Conservation (phyloP, 2,888 invertebrate species). For the Phoronis australis region DNA sequence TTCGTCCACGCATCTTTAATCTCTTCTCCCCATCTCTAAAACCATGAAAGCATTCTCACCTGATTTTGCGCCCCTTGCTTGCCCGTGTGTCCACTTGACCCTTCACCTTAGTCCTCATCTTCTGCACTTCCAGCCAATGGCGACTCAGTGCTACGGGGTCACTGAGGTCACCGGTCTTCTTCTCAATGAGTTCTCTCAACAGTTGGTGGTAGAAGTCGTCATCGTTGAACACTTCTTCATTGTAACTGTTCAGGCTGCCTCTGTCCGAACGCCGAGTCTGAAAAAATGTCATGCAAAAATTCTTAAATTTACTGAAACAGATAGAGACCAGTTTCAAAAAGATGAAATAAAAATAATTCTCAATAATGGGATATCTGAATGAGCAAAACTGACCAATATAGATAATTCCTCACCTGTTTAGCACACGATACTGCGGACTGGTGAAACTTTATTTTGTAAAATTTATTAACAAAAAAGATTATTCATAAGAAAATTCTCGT, state of each 20-base stretch:
- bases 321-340: not conserved
- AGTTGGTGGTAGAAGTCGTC: conserved; percentile 95
- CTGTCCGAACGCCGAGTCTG: not conserved
- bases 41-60: too few species aligned
- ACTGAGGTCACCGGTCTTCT: conserved; percentile 74
- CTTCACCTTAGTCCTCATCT: conserved; percentile 77
- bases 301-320: not conserved
- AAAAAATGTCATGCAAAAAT: too few species aligned
- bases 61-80: conserved; percentile 85
- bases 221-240: conserved; percentile 88
- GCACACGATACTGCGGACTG: too few species aligned
- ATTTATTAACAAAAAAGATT: too few species aligned
- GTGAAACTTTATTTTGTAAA: too few species aligned
- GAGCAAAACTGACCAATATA: too few species aligned
- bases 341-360: not conserved
- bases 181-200: conserved; percentile 84
- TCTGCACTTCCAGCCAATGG: conserved; percentile 88
- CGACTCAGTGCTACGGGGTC: conserved; percentile 80
- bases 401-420: too few species aligned
- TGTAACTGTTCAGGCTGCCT: conserved; percentile 55
- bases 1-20: too few species aligned
- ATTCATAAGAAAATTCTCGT: too few species aligned
- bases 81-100: conserved; percentile 87
- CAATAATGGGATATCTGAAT: too few species aligned
- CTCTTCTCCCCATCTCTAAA: too few species aligned